Percentiles rank a stretch among this genome's conserved stretches.
phyloP scores from a whole-genome alignment of 2,888 invertebrate genomes.

The Pachliopta kotzebuea region DNA sequence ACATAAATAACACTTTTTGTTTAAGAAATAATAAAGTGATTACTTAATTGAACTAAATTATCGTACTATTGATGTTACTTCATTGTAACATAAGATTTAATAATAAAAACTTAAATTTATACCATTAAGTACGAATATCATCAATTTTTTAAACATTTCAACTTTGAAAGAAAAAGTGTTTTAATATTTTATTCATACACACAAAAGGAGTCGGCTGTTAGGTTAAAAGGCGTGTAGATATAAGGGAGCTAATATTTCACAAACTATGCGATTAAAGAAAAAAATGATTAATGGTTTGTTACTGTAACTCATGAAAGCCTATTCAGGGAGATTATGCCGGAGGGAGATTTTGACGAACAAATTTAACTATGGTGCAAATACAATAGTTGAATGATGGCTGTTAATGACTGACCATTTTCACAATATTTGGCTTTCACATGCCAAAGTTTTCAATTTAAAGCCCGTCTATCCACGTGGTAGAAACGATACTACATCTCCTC shows the following conservation, averaged over 20 bases:
- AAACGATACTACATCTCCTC: too few species aligned
- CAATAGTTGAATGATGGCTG: background rate
- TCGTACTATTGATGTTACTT: too few species aligned
- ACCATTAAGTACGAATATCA: too few species aligned
- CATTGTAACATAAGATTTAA: too few species aligned
- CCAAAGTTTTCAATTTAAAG: background rate
- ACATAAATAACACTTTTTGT: too few species aligned
- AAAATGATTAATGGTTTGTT: slow-evolving; percentile 22
- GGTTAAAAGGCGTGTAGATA: background rate
- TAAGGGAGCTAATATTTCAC: slow-evolving; percentile 19
- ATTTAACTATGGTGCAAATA: background rate
- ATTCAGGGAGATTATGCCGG: slow-evolving; percentile 2
- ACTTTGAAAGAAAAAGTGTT: background rate
- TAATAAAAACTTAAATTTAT: too few species aligned
- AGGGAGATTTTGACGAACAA: background rate
- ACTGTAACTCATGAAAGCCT: slow-evolving; percentile 2
- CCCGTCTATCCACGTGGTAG: background rate
- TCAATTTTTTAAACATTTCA: too few species aligned
- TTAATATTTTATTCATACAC: background rate
- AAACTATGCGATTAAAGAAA: slow-evolving; percentile 17
- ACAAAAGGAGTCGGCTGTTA: background rate
- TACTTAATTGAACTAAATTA: too few species aligned
- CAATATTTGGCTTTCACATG: background rate
- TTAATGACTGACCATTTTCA: background rate
- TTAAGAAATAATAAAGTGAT: too few species aligned